Percentiles rank a stretch among this genome's conserved stretches.
Conservation (phyloP, 2,113 vertebrate genomes). For the Leptodactylus fuscus region DNA sequence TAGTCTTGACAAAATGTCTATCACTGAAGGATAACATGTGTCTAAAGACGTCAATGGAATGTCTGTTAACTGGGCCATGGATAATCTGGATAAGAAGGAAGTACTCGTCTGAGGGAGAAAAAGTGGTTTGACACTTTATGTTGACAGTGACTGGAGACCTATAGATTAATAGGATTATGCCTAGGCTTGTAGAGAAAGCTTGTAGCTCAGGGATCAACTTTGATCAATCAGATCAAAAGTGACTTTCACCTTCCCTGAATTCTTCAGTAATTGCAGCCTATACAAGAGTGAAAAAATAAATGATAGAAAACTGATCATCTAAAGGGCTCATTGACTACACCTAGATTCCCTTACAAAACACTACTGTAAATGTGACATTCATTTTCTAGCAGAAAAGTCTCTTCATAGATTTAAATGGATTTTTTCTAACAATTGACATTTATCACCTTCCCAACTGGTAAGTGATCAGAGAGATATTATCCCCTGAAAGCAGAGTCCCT, state of each 20-base stretch:
- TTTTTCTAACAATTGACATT: too few species aligned
- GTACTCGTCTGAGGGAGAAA: constrained; percentile 46
- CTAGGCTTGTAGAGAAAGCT: constrained; percentile 54
- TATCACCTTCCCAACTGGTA: too few species aligned
- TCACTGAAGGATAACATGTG: constrained; percentile 31
- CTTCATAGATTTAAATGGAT: not conserved
- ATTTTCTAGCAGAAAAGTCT: not conserved
- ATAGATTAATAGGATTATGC: constrained; percentile 61
- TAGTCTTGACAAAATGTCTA: constrained; percentile 46
- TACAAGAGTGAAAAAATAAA: constrained; percentile 29
- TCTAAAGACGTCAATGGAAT: constrained; percentile 54
- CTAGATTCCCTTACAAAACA: not conserved
- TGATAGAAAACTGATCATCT: constrained; percentile 2
- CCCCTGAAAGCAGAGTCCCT: too few species aligned
- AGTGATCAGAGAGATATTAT: too few species aligned
- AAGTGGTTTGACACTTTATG: constrained; percentile 56
- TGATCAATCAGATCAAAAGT: constrained; percentile 59
- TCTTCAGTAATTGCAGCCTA: constrained; percentile 56
- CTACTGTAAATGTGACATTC: too few species aligned
- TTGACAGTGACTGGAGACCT: constrained; percentile 58
- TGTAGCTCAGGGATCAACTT: constrained; percentile 54
- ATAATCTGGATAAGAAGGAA: constrained; percentile 60
- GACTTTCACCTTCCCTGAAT: constrained; percentile 55
- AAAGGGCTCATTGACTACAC: not conserved
- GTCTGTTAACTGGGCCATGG: constrained; percentile 53